Base-by-base conservation (phyloP, 2,797 vertebrate species). In the Anabas testudineus region DNA sequence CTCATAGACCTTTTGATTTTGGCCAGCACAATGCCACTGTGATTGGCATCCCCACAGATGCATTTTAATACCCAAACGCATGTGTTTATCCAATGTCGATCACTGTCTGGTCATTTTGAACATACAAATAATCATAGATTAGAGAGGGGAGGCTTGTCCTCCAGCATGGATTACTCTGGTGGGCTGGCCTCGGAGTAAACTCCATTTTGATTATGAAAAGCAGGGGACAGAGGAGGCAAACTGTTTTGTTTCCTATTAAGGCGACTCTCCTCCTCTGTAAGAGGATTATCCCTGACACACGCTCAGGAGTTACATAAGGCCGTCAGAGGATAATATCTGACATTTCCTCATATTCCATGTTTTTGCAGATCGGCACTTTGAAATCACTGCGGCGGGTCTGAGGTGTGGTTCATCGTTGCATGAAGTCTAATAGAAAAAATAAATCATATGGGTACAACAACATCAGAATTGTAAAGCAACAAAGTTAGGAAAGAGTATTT, bases 151-250 rank as follows among this genome's bases (percentile, higher is more conserved):
- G 80, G 73, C 72, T 76, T 83, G 76, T 86, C 80, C 78, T 78
- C 69, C 74, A 46, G 47, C 58, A 1, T 78, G 82, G 86, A 92
- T 91, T 89, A 88, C 67, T 45, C 62, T 16, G 53, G 19, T 58
- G 69, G 12, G 53, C 52, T 46, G 72, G 71, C 78, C 68, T 65
- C 36, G 7, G 22, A 37, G 4, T 64, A 73, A 82, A 74, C 71
- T 86, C 84, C 82, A 90, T 84, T 91, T 87, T 85, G 77, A 87
- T 90, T 88, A 91, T 91, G 85, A 90, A 90, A 90, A 75, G 71
- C 71, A 62, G 58, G 76, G 78, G 72, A 78, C 74, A 80, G 84
- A 55, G 59, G 66, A 86, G 71, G 76, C 45, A 43, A 54, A 53
- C 49, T 12, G 57, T 87, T 90, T 88, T 81, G 83, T 84, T 89